Conservation (phyloP, 2,888 invertebrate genomes). For the Erynnis tages region DNA sequence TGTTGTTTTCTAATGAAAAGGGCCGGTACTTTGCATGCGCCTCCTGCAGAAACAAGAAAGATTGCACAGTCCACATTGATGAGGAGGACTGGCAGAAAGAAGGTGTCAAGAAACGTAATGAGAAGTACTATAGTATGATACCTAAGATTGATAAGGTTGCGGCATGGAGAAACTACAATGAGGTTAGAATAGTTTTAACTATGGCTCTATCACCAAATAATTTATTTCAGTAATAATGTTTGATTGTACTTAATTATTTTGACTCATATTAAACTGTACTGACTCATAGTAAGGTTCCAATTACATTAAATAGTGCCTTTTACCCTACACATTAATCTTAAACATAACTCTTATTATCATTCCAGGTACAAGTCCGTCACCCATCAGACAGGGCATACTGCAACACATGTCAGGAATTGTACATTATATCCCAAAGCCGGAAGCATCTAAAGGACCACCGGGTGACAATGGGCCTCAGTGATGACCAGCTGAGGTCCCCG, state of each 20-base stretch:
- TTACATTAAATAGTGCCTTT: too few species aligned
- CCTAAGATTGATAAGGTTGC: constrained; percentile 76
- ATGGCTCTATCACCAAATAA: too few species aligned
- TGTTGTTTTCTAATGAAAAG: constrained; percentile 84
- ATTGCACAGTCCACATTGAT: constrained; percentile 86
- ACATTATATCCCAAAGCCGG: constrained; percentile 53
- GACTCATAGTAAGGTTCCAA: too few species aligned
- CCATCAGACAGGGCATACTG: constrained; percentile 82
- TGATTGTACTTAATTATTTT: too few species aligned
- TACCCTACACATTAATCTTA: not conserved
- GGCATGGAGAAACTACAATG: constrained; percentile 74
- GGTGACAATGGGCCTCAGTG: constrained; percentile 73
- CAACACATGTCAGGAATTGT: constrained; percentile 82
- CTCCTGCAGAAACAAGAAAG: constrained; percentile 89
- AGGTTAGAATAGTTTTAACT: constrained; percentile 57
- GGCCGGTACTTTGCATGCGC: constrained; percentile 90
- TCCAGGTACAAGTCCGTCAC: constrained; percentile 67
- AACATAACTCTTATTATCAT: not conserved
- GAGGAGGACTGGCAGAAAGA: constrained; percentile 79
- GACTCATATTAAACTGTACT: too few species aligned
- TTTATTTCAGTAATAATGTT: too few species aligned
- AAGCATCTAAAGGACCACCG: constrained; percentile 82
- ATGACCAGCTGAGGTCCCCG: constrained; percentile 83
- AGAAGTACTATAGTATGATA: constrained; percentile 68
- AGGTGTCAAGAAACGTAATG: constrained; percentile 65